Conservation (phyloP, 2,797 vertebrate genomes). For the Ciconia nigra region DNA sequence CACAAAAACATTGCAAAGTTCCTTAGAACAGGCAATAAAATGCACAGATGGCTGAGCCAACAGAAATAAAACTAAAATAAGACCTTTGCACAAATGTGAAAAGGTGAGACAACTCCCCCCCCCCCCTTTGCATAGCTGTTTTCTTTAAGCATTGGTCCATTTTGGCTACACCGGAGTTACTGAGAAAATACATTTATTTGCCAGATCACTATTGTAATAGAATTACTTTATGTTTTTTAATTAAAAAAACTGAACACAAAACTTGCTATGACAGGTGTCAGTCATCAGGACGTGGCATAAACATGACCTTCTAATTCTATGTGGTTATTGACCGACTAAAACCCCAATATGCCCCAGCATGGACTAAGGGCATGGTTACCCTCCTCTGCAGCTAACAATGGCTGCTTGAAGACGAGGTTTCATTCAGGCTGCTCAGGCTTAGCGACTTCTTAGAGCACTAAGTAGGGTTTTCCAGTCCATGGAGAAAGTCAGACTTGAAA, state of each 20-base stretch:
- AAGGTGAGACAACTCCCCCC: neutral
- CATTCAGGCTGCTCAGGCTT: neutral
- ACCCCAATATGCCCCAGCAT: neutral
- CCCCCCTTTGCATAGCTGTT: neutral
- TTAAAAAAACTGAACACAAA: neutral
- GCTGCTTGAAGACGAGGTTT: neutral
- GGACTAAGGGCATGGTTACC: neutral
- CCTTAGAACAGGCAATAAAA: constrained; percentile 39
- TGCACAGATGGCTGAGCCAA: constrained; percentile 8
- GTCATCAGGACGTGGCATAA: neutral
- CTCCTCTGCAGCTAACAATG: neutral
- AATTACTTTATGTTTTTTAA: neutral
- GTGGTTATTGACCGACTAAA: neutral
- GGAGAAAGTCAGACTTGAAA: neutral
- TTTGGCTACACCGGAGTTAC: neutral
- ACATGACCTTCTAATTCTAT: neutral
- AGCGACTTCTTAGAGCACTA: neutral
- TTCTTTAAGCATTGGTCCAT: neutral
- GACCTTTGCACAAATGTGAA: neutral
- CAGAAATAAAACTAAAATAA: constrained; percentile 40
- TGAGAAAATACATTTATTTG: neutral
- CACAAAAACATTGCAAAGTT: constrained; percentile 25
- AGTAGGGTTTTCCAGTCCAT: neutral
- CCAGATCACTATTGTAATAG: neutral
- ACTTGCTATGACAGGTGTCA: neutral